phyloP scores from a whole-genome alignment of 2,113 vertebrate species.

The Amphilophus citrinellus region DNA sequence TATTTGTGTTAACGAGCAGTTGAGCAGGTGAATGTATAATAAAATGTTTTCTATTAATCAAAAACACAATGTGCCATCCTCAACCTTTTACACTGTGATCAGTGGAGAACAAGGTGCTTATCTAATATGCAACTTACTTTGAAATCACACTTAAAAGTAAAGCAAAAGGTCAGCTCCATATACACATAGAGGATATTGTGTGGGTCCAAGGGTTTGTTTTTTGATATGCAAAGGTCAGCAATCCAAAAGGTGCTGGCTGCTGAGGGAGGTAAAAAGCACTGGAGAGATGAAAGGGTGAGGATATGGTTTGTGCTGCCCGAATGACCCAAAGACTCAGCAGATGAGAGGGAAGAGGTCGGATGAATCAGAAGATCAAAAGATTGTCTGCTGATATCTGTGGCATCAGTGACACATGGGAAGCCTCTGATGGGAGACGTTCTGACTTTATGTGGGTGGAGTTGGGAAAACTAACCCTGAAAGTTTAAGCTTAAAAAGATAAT shows the following conservation, averaged over 20 bases:
- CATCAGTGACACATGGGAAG: background rate
- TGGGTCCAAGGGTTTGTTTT: slow-evolving; percentile 8
- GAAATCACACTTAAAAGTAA: slow-evolving; percentile 50
- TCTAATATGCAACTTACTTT: slow-evolving; percentile 28
- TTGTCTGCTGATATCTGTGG: background rate
- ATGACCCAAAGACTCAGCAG: slow-evolving; percentile 37
- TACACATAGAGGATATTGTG: slow-evolving; percentile 14
- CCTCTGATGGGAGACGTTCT: background rate
- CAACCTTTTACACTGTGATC: slow-evolving; percentile 2
- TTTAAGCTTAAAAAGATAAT: background rate
- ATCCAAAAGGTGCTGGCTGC: slow-evolving; percentile 33
- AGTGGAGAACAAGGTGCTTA: slow-evolving; percentile 11
- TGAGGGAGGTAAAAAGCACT: slow-evolving; percentile 43
- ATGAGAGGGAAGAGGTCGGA: slow-evolving; percentile 49
- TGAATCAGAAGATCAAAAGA: slow-evolving; percentile 49
- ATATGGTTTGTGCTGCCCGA: slow-evolving; percentile 38
- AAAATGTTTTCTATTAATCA: background rate
- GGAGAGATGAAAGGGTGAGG: slow-evolving; percentile 52
- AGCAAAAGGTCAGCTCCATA: slow-evolving; percentile 44
- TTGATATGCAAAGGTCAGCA: slow-evolving; percentile 56
- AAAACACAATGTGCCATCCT: background rate
- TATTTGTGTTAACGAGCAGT: background rate
- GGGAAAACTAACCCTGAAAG: background rate
- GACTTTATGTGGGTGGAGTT: slow-evolving; percentile 1
- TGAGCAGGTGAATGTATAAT: background rate